Conservation (phyloP, 2,113 vertebrate species). For the Xiphias gladius region DNA sequence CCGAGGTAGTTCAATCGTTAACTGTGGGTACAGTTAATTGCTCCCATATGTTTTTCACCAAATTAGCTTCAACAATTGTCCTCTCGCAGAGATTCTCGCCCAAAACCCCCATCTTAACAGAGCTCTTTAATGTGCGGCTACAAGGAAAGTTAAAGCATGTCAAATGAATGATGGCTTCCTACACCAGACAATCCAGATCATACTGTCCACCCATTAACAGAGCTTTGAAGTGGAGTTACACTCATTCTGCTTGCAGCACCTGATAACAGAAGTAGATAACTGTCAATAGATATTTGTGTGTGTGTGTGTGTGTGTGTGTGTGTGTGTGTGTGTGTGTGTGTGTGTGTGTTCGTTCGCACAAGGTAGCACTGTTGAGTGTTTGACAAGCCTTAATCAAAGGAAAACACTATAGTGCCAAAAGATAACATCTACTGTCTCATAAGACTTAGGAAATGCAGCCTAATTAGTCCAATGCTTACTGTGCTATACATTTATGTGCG, state of each 20-base stretch:
- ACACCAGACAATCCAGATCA: conserved; percentile 9
- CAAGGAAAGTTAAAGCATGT: conserved; percentile 23
- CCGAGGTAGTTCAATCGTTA: conserved; percentile 37
- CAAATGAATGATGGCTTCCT: conserved; percentile 33
- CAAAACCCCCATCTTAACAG: conserved; percentile 36
- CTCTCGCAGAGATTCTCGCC: conserved; percentile 34
- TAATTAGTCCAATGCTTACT: conserved; percentile 58
- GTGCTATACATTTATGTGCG: not conserved
- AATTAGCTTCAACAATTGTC: conserved; percentile 51
- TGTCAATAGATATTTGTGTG: conserved; percentile 17
- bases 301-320: not conserved
- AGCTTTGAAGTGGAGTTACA: not conserved
- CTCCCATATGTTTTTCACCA: conserved; percentile 67
- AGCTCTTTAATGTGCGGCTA: conserved; percentile 36
- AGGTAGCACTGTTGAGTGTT: conserved; percentile 32
- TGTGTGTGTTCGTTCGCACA: not conserved
- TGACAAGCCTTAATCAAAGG: conserved; percentile 67
- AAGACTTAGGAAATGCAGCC: conserved; percentile 39
- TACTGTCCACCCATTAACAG: not conserved
- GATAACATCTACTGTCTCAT: conserved; percentile 60
- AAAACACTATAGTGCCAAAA: conserved; percentile 46
- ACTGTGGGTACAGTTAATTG: conserved; percentile 62
- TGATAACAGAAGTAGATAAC: conserved; percentile 4
- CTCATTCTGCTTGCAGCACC: not conserved
- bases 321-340: not conserved